phyloP scores from a whole-genome alignment of 2,797 vertebrate species.

The Cynodonichthys magdalenae region DNA sequence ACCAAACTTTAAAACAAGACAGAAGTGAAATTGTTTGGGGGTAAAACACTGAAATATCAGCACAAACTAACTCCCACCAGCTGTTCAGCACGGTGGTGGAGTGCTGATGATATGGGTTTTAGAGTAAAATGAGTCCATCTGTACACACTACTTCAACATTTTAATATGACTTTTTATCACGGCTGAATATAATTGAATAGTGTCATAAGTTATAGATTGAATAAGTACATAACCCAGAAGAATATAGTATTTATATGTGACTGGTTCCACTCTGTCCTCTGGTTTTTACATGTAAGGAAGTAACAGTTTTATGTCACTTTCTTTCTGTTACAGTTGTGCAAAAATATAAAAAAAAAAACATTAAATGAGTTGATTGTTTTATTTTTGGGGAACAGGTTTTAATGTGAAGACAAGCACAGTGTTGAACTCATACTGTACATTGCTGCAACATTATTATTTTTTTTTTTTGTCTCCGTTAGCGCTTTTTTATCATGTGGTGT shows the following conservation, averaged over 20 bases:
- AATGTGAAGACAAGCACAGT: neutral
- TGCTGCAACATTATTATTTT: neutral
- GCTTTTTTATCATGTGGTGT: neutral
- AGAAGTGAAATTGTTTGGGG: too few species aligned
- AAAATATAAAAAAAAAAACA: neutral
- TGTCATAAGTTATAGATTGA: slow-evolving; percentile 23
- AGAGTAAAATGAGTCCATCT: too few species aligned
- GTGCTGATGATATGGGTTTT: neutral
- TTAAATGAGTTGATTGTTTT: neutral
- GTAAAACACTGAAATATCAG: neutral
- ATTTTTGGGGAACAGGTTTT: neutral
- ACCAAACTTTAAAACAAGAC: neutral
- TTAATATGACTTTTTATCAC: neutral
- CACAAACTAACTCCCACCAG: too few species aligned
- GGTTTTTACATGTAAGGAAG: slow-evolving; percentile 18
- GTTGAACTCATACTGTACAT: neutral
- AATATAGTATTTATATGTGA: neutral
- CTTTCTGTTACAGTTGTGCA: slow-evolving; percentile 9
- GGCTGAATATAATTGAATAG: neutral
- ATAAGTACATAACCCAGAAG: slow-evolving; percentile 4
- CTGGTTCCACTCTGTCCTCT: neutral
- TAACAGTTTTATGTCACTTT: slow-evolving; percentile 41
- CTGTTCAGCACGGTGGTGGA: neutral
- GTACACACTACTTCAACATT: too few species aligned
- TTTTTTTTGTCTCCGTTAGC: neutral